These are phyloP conservation scores for Metopolophium dirhodum DNA, from an alignment of 1,140 invertebrate species.

Conservation along the genomic window DNA sequence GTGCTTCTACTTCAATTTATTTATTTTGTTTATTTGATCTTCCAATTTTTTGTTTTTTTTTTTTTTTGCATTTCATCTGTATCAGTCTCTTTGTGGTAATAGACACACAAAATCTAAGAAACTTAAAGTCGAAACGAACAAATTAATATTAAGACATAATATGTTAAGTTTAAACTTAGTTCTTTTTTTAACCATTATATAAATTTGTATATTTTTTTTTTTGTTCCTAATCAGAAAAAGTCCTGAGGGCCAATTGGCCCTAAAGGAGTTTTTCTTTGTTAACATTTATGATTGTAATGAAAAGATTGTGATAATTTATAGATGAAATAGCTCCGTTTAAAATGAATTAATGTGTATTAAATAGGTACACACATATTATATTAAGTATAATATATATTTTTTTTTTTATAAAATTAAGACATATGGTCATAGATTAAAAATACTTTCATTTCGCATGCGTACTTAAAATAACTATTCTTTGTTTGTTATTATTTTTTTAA, in stretches of 20 bases:
- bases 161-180: conserved; percentile 46
- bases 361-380: not conserved
- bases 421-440: conserved; percentile 28
- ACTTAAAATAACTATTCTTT: conserved; percentile 48
- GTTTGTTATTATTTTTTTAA: conserved; percentile 52
- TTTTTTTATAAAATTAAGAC: conserved; percentile 49
- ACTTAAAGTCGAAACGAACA: conserved; percentile 39
- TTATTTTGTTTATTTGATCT: conserved; percentile 37
- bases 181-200: conserved; percentile 52
- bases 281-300: conserved; percentile 44
- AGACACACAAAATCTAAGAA: conserved; percentile 14
- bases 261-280: conserved; percentile 37
- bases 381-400: conserved; percentile 23
- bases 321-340: conserved; percentile 35
- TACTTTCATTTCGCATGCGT: conserved; percentile 46
- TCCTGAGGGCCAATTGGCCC: not conserved
- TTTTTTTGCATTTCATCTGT: not conserved
- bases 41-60: conserved; percentile 23
- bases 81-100: conserved; percentile 26
- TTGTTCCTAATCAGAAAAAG: conserved; percentile 44
- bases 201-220: conserved; percentile 47
- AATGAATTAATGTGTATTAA: conserved; percentile 32
- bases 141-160: conserved; percentile 50
- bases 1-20: not conserved
- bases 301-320: conserved; percentile 56